Percentiles rank a stretch among this genome's conserved stretches.
Evolutionary conservation across 2,797 vertebrate genomes (phyloP).

Genomic region (Peromyscus aztecus): DNA sequence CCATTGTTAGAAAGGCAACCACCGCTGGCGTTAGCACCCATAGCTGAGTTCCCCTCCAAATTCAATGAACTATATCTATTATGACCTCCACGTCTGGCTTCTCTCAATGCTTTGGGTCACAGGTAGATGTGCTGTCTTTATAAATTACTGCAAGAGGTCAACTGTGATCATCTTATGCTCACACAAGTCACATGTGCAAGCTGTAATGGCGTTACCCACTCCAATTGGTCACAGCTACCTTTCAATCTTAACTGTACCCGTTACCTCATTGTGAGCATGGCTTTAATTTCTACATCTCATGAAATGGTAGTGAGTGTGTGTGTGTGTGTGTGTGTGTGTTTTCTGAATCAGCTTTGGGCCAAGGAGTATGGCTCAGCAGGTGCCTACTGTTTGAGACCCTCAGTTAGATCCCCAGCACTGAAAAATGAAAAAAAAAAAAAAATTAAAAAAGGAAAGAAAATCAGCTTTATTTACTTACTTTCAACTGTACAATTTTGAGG

Average conservation of each 20-base stretch:
- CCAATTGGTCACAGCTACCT: not conserved
- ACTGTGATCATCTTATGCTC: not conserved
- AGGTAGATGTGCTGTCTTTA: not conserved
- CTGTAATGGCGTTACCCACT: not conserved
- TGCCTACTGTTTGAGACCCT: not conserved
- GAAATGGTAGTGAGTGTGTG: not conserved
- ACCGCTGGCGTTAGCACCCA: not conserved
- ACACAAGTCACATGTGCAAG: not conserved
- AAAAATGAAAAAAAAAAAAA: not conserved
- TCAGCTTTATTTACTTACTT: conserved; percentile 34
- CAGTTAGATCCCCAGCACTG: not conserved
- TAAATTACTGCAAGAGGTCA: not conserved
- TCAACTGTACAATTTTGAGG: not conserved
- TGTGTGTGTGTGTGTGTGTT: not conserved
- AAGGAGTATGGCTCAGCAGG: not conserved
- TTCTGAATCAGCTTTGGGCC: conserved; percentile 1
- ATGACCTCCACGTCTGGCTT: not conserved
- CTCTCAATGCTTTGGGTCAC: not conserved
- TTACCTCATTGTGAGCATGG: not conserved
- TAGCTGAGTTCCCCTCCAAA: not conserved
- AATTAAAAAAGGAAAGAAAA: not conserved
- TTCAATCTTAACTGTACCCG: conserved; percentile 16
- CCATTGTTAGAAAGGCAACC: not conserved
- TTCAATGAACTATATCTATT: not conserved
- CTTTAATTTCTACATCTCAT: conserved; percentile 27